Evolutionary conservation across 2,113 vertebrate species (phyloP), one percentile per base, ranked within the genome.

Genomic region (Eclectus roratus): DNA sequence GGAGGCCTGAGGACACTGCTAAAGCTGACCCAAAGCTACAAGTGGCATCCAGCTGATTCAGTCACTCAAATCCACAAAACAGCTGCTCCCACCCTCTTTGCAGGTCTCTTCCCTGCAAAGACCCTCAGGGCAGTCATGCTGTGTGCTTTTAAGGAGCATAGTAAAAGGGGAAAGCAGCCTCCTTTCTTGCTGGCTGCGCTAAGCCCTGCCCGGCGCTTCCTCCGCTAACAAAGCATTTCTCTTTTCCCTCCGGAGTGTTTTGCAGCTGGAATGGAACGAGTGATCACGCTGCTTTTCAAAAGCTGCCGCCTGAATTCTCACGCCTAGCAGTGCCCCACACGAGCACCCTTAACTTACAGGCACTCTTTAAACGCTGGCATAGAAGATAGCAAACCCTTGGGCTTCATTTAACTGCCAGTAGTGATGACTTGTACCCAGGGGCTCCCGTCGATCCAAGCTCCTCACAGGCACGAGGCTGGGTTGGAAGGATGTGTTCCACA

Each of bases 231-330:
- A 79, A 95, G 85, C 88, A 68, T 91, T 94, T 69, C 69, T 92
- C 85, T 93, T 92, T 84, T 93, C 90, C 83, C 88, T 44, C 52
- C 5, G 92, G 89, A 96, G 69, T 13, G 50, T 66, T 88, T 39
- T 49, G 81, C 25, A 52, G 33, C 23, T 69, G 88, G 80, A 91
- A 88, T 4, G 29, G 39, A 84, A 91, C 39, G 85, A 80, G 56
- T 0, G 0, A 63, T 49, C 77, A 35, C 0, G 9, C 39, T 81
- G 6, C 83, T 65, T 84, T 44, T 50, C 72, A 79, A 94, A 90
- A 90, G 65, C 85, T 56, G 47, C 72, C 41, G 72, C 80, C 39
- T 35, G 46, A 55, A 29, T 68, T 73, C 88, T 77, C 60, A 20
- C 28, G 24, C 21, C 49, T 53, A 7, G 74, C 20, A 14, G 50